phyloP scores from a whole-genome alignment of 2,888 invertebrate genomes.

The Bhutanitis thaidina region DNA sequence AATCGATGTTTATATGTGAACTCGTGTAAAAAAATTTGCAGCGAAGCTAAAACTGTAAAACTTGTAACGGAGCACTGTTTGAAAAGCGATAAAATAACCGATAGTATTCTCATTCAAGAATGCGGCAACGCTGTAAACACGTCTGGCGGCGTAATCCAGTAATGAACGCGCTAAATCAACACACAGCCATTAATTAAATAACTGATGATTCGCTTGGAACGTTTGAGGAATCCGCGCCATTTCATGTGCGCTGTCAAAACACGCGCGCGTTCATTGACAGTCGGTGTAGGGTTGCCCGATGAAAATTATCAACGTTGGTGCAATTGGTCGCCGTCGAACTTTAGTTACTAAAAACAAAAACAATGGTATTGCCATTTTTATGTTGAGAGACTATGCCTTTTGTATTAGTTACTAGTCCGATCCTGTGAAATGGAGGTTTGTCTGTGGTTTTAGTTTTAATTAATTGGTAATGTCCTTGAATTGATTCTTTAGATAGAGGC shows the following conservation, averaged over 20 bases:
- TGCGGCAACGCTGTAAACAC: conserved; percentile 28
- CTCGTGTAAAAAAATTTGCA: conserved; percentile 9
- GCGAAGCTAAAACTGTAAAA: conserved; percentile 23
- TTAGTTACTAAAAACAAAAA: too few relatives aligned
- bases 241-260: conserved; percentile 42
- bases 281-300: conserved; percentile 27
- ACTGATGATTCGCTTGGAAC: conserved; percentile 30
- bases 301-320: too few relatives aligned
- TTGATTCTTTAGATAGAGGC: too few relatives aligned
- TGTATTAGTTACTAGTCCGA: too few relatives aligned
- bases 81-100: conserved; percentile 21
- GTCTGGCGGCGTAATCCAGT: conserved; percentile 27
- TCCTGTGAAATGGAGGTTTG: too few relatives aligned
- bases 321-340: too few relatives aligned
- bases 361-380: too few relatives aligned
- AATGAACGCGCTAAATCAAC: conserved; percentile 26
- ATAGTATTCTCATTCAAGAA: conserved; percentile 32
- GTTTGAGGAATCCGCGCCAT: conserved; percentile 34
- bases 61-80: not conserved
- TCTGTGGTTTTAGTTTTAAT: too few relatives aligned
- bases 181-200: conserved; percentile 33
- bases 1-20: not conserved
- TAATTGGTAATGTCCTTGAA: too few relatives aligned
- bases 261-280: conserved; percentile 39
- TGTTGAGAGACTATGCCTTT: too few relatives aligned